These are phyloP conservation scores for Chymomyza fuscimana DNA, from an alignment of 2,888 invertebrate species.

Conservation along the genomic window DNA sequence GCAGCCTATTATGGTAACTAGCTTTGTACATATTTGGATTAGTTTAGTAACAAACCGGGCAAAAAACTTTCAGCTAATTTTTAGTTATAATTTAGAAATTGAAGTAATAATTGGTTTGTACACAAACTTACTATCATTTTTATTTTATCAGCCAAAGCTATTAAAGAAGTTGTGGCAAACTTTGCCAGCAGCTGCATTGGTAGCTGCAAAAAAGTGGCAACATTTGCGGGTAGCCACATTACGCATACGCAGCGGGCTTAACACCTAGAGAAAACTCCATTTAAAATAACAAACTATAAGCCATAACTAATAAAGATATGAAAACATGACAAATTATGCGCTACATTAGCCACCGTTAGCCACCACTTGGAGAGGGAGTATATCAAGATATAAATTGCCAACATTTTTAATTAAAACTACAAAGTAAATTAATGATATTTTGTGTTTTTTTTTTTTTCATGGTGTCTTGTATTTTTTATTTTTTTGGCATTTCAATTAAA, in stretches of 20 bases:
- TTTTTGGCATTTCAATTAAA: constrained; percentile 52
- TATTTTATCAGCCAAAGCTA: no score
- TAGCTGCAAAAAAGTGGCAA: no score
- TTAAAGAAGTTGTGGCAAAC: no score
- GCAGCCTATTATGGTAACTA: no score
- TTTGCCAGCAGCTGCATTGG: not conserved
- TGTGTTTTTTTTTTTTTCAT: constrained; percentile 16
- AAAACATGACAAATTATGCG: constrained; percentile 55
- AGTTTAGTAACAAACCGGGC: no score
- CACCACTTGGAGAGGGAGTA: not conserved
- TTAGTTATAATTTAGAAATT: no score
- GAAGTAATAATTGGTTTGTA: no score
- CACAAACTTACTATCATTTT: no score
- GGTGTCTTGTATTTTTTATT: constrained; percentile 25
- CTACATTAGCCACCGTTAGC: constrained; percentile 8
- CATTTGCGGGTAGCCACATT: not conserved
- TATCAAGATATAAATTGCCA: constrained; percentile 38
- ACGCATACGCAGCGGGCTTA: not conserved
- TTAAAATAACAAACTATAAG: not conserved
- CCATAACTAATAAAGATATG: constrained; percentile 39
- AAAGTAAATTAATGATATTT: constrained; percentile 49
- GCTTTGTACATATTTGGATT: no score
- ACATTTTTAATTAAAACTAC: constrained; percentile 54
- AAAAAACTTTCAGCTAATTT: no score
- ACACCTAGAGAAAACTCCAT: not conserved